These are phyloP conservation scores for Polyergus mexicanus DNA, from an alignment of 1,140 invertebrate genomes.

Conservation along the genomic window DNA sequence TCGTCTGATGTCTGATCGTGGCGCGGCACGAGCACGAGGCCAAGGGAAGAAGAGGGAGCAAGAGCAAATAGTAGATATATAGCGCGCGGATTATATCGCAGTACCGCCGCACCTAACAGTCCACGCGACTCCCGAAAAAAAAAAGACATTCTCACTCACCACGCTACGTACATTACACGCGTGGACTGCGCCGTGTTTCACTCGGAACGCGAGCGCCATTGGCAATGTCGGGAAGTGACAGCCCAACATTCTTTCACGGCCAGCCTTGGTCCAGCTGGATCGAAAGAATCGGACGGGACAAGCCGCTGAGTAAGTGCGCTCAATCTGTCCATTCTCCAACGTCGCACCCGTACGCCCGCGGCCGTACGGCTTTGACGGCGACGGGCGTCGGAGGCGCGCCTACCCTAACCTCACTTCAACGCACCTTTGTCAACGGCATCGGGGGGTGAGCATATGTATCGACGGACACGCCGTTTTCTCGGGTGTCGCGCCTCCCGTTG, in stretches of 20 bases:
- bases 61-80: constrained; percentile 50
- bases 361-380: constrained; percentile 37
- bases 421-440: constrained; percentile 66
- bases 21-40: constrained; percentile 24
- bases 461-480: not conserved
- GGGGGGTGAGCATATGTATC: not conserved
- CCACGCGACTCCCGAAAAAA: constrained; percentile 67
- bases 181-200: constrained; percentile 76
- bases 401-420: constrained; percentile 73
- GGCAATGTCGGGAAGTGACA: constrained; percentile 86
- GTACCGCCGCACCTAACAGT: constrained; percentile 66
- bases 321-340: constrained; percentile 60
- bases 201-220: constrained; percentile 78
- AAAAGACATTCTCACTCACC: constrained; percentile 59
- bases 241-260: constrained; percentile 86
- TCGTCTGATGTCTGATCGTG: constrained; percentile 33
- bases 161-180: constrained; percentile 64
- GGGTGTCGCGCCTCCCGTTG: not conserved
- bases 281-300: constrained; percentile 85
- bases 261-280: constrained; percentile 86
- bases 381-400: constrained; percentile 60
- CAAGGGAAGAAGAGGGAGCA: not conserved
- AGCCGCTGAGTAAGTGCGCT: constrained; percentile 84
- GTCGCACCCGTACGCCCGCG: constrained; percentile 49
- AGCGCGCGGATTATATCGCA: constrained; percentile 39